A percentile compares a stretch with the other conserved stretches of the same genome.
These are phyloP conservation scores for Ericerus pela DNA, from an alignment of 1,140 invertebrate genomes.

Conservation along the genomic window DNA sequence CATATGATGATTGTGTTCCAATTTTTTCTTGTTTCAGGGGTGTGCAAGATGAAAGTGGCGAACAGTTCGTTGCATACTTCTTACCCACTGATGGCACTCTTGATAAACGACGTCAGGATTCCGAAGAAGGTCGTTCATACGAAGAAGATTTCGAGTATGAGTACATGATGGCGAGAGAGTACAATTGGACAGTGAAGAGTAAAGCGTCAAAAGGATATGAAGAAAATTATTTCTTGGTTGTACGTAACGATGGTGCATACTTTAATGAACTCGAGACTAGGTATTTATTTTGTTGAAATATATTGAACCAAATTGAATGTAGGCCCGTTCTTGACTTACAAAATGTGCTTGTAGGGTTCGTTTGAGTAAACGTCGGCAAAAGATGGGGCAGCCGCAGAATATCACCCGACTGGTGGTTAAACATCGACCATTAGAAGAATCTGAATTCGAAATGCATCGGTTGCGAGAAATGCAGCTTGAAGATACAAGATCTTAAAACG, in stretches of 20 bases:
- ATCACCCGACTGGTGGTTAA: constrained; percentile 81
- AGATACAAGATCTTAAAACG: background rate
- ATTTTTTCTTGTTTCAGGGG: constrained; percentile 43
- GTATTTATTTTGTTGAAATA: constrained; percentile 26
- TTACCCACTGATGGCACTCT: constrained; percentile 86
- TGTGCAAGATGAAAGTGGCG: constrained; percentile 95
- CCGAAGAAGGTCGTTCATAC: constrained; percentile 61
- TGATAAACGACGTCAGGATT: constrained; percentile 68
- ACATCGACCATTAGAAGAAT: constrained; percentile 71
- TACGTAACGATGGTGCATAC: constrained; percentile 78
- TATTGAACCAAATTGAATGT: background rate
- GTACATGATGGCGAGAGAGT: constrained; percentile 87
- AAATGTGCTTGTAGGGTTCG: constrained; percentile 45
- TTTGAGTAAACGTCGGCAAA: constrained; percentile 73
- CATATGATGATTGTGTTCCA: too few species aligned
- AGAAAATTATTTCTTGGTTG: constrained; percentile 95
- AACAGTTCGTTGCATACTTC: constrained; percentile 98
- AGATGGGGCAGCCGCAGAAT: constrained; percentile 49
- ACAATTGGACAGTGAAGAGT: constrained; percentile 98
- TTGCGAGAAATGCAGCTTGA: constrained; percentile 64
- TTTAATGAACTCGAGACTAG: constrained; percentile 95
- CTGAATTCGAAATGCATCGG: constrained; percentile 73
- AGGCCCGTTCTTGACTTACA: background rate
- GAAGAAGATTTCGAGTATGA: constrained; percentile 85
- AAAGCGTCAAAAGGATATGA: constrained; percentile 95